phyloP scores from a whole-genome alignment of 2,113 vertebrate genomes.

The Lepidothrix coronata region DNA sequence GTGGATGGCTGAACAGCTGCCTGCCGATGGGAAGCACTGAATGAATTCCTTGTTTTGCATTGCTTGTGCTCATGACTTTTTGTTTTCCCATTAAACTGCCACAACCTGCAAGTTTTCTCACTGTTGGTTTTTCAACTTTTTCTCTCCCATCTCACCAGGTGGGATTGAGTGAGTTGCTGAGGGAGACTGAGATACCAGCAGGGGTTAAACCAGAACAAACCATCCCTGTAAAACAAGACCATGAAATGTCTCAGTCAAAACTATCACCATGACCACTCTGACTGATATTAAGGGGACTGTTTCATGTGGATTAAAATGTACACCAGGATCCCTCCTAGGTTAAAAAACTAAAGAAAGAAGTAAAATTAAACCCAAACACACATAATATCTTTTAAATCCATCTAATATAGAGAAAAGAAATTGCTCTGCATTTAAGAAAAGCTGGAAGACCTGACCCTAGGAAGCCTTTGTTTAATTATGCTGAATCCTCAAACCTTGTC shows the following conservation, averaged over 20 bases:
- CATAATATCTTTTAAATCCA: not conserved
- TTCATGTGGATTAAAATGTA: not conserved
- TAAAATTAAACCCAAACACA: not conserved
- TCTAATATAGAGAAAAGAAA: not conserved
- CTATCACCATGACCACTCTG: not conserved
- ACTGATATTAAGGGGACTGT: not conserved
- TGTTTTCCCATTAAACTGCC: not conserved
- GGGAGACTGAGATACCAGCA: not conserved
- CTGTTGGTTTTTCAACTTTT: not conserved
- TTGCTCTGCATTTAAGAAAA: not conserved
- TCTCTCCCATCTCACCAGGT: not conserved
- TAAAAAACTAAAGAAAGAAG: not conserved
- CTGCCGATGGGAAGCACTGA: not conserved
- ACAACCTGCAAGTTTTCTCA: not conserved
- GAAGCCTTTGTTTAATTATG: not conserved
- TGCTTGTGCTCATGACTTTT: not conserved
- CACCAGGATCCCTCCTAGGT: not conserved
- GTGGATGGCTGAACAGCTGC: not conserved
- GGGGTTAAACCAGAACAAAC: not conserved
- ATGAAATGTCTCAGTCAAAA: not conserved
- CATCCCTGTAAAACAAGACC: not conserved
- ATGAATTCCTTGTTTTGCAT: not conserved
- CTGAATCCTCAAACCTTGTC: not conserved
- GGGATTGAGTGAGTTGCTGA: not conserved
- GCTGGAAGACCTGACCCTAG: not conserved